Evolutionary conservation across 2,888 invertebrate species (phyloP).

Genomic region (Serripes groenlandicus): DNA sequence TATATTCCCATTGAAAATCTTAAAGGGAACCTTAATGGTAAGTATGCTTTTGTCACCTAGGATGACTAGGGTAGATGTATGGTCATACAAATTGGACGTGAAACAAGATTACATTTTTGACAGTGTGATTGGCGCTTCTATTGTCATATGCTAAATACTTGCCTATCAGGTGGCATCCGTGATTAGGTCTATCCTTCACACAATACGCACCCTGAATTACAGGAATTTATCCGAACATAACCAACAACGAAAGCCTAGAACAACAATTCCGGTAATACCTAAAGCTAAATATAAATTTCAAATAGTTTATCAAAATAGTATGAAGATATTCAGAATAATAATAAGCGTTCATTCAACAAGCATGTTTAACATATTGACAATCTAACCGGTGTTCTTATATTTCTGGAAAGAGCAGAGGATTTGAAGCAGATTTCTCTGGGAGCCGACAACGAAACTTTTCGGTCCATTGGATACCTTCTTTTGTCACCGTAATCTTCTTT

Average conservation of each 20-base stretch:
- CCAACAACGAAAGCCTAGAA: not conserved
- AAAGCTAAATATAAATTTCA: not conserved
- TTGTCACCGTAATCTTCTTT: conserved; percentile 22
- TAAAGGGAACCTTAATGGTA: too few relatives aligned
- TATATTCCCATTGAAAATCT: too few relatives aligned
- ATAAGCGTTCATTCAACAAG: not conserved
- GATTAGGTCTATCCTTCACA: conserved; percentile 11
- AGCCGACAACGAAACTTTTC: conserved; percentile 10
- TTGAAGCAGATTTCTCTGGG: not conserved
- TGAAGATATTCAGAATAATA: not conserved
- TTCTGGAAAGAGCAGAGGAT: not conserved
- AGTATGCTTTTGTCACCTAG: conserved; percentile 8
- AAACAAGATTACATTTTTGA: conserved; percentile 17
- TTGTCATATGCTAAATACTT: conserved; percentile 16
- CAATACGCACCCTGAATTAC: too few relatives aligned
- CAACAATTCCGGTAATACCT: not conserved
- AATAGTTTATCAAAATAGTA: not conserved
- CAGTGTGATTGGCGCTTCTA: conserved; percentile 17
- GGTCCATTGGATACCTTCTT: conserved; percentile 16
- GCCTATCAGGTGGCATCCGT: conserved; percentile 18
- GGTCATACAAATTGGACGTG: conserved; percentile 28
- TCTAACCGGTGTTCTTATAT: not conserved
- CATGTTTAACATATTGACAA: not conserved
- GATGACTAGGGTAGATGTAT: conserved; percentile 11
- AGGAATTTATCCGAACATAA: too few relatives aligned